Evolutionary conservation across 1,140 invertebrate genomes (phyloP), one percentile per base, ranked within the genome.

Genomic region (Cotesia vestalis): DNA sequence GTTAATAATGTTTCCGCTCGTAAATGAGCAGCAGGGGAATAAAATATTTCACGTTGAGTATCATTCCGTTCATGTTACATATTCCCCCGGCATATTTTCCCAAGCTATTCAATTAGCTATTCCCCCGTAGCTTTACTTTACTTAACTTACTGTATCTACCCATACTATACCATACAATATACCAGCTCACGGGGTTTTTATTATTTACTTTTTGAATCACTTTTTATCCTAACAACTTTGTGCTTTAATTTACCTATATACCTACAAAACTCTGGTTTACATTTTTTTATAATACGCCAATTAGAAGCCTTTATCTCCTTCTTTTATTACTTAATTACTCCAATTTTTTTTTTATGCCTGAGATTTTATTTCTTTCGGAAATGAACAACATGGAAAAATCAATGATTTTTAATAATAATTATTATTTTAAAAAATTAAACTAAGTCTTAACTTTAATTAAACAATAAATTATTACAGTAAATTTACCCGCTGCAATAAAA

Each of bases 1-100:
- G 82, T 84, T 84, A 80, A 83, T 83, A 81, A 84, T 83, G 80
- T 83, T 84, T 83, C 83, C 83, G 83, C 78, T 81, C 77, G 77
- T 83, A 83, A 83, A 83, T 81, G 76, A 82, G 74, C 34, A 67
- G 53, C 40, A 27, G 38, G 40, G 57, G 63, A 74, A 66, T 14
- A 34, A 27, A 52, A 61, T 46, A 66, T 59, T 69, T 53, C 27
- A 36, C 40, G 51, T 11, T 34, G 51, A 69, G 17, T 8, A 53
- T 9, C 36, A n/a, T 52, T 35, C 6, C 62, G 46, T 60, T 6
- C 20, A 46, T 38, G 38, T 67, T 51, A 40, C 27, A 20, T 46
- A 20, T 14, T 51, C 20, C 53, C 9, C 9, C 46, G 17, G 27
- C 20, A 35, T 55, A 67, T 67, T 40, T 67, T 35, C 52, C 52